These are phyloP conservation scores for Ctenoplectra terminalis DNA, from an alignment of 1,140 invertebrate species.

Conservation along the genomic window DNA sequence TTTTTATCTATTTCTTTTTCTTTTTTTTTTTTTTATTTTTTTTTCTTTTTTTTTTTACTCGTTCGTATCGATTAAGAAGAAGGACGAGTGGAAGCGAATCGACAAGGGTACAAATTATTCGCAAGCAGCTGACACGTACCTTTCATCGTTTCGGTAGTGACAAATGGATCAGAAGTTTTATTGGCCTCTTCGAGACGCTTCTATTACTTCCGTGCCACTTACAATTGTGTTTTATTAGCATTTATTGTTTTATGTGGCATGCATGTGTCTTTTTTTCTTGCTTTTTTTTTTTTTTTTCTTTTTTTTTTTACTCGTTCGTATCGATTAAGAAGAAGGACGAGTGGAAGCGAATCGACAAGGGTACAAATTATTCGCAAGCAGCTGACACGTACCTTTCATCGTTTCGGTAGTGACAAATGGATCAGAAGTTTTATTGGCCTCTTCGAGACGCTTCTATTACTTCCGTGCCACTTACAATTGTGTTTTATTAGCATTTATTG, in stretches of 20 bases:
- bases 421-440: conserved; percentile 36
- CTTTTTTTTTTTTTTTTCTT: too few species aligned
- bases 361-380: too few species aligned
- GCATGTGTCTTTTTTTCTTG: conserved; percentile 4
- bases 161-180: conserved; percentile 40
- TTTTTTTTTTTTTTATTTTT: too few species aligned
- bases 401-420: conserved; percentile 31
- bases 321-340: too few species aligned
- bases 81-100: too few species aligned
- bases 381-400: too few species aligned
- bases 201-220: conserved; percentile 44
- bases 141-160: conserved; percentile 28
- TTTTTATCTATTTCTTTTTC: neutral
- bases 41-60: too few species aligned
- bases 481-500: conserved; percentile 50
- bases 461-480: conserved; percentile 45
- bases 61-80: too few species aligned
- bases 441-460: conserved; percentile 37
- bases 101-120: too few species aligned
- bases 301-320: too few species aligned
- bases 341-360: too few species aligned
- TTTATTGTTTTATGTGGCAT: conserved; percentile 41
- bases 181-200: conserved; percentile 23
- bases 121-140: too few species aligned
- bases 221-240: conserved; percentile 49